Conservation (phyloP, 2,888 invertebrate genomes). For the Morpho helenor region DNA sequence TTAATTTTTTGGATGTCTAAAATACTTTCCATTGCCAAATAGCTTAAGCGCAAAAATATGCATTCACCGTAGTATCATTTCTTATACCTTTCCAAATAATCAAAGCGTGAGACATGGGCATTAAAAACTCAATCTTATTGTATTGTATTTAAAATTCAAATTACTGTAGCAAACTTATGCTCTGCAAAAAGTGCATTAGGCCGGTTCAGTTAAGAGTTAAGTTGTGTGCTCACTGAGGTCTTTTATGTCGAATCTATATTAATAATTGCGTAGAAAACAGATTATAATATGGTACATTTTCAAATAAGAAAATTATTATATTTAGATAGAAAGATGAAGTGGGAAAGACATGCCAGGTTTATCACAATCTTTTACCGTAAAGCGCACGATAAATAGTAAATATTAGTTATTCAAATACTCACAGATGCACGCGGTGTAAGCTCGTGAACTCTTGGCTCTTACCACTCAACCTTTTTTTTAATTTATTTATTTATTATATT, state of each 20-base stretch:
- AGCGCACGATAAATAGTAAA: too few species aligned
- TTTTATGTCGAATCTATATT: not conserved
- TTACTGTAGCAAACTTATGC: slow-evolving; percentile 6
- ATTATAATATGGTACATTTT: too few species aligned
- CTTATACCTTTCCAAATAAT: slow-evolving; percentile 4
- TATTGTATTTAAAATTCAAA: slow-evolving; percentile 3
- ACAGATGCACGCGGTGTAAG: too few species aligned
- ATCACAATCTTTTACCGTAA: too few species aligned
- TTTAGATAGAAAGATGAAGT: too few species aligned
- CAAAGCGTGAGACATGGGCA: not conserved
- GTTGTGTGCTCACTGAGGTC: slow-evolving; percentile 10
- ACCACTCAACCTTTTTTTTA: too few species aligned
- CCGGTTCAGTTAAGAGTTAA: slow-evolving; percentile 21
- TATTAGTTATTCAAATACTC: too few species aligned
- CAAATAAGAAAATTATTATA: too few species aligned
- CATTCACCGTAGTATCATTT: slow-evolving; percentile 9
- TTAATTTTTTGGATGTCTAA: not conserved
- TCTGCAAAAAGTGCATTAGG: slow-evolving; percentile 27
- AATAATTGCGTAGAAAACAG: too few species aligned
- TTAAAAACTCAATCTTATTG: slow-evolving; percentile 5
- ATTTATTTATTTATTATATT: too few species aligned
- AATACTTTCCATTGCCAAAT: slow-evolving; percentile 3
- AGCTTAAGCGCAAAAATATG: slow-evolving; percentile 1
- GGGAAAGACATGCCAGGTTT: too few species aligned
- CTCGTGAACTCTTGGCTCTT: too few species aligned